Evolutionary conservation across 2,888 invertebrate genomes (phyloP).

Genomic region (Philonicus albiceps): DNA sequence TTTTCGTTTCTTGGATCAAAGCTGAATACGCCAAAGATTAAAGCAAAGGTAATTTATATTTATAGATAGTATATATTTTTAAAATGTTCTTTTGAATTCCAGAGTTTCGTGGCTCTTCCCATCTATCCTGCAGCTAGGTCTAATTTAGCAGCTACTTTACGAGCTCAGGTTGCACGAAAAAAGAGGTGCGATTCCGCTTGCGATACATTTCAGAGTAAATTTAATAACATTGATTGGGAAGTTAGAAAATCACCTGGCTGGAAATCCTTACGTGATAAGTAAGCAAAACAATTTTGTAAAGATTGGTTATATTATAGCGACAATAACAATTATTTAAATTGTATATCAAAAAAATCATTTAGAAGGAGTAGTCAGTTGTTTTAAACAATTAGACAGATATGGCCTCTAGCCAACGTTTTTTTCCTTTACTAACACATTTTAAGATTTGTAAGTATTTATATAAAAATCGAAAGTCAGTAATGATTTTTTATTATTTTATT

Average conservation of each 20-base stretch:
- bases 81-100: not conserved
- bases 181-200: constrained; percentile 47
- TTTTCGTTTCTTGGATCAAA: not conserved
- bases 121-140: constrained; percentile 61
- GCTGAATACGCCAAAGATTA: not conserved
- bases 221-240: constrained; percentile 59
- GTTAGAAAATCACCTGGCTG: constrained; percentile 62
- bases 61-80: not conserved
- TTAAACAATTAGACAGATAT: too few species aligned
- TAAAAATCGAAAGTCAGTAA: too few species aligned
- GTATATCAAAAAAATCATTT: not conserved
- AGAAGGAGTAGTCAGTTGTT: too few species aligned
- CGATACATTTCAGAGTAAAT: constrained; percentile 52
- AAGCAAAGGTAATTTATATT: not conserved
- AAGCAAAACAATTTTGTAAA: constrained; percentile 24
- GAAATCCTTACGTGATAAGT: constrained; percentile 61
- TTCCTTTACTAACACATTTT: too few species aligned
- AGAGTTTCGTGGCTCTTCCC: constrained; percentile 54
- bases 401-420: too few species aligned
- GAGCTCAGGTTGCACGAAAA: constrained; percentile 59
- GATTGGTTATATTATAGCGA: too few species aligned
- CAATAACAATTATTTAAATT: not conserved
- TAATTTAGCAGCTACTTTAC: constrained; percentile 61
- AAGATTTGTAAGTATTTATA: too few species aligned
- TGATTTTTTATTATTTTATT: too few species aligned